phyloP scores from a whole-genome alignment of 2,113 vertebrate genomes.

The Antidorcas marsupialis region DNA sequence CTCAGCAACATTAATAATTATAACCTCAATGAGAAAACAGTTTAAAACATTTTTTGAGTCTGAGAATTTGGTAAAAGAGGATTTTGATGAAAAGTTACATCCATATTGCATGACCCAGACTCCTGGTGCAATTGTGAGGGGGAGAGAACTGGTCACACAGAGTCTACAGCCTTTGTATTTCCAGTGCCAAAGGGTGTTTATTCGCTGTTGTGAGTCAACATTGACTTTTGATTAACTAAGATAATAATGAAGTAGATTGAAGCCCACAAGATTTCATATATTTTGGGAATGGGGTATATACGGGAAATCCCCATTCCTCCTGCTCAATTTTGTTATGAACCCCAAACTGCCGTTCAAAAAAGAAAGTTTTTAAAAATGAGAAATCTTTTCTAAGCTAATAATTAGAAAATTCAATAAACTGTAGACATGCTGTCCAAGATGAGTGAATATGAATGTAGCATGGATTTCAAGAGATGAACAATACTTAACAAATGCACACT shows the following conservation, averaged over 20 bases:
- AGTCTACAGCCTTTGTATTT: slow-evolving; percentile 47
- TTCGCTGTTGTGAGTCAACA: slow-evolving; percentile 44
- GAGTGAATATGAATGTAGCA: not conserved
- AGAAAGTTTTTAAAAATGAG: not conserved
- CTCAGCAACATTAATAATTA: slow-evolving; percentile 59
- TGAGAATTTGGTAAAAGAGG: slow-evolving; percentile 68
- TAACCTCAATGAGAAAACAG: slow-evolving; percentile 72
- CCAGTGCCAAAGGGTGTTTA: not conserved
- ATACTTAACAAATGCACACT: not conserved
- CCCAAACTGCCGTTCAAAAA: not conserved
- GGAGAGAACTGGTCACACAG: not conserved
- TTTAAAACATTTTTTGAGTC: slow-evolving; percentile 75
- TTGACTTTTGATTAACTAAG: slow-evolving; percentile 24
- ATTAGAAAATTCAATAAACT: not conserved
- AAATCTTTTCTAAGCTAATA: not conserved
- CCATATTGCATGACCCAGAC: slow-evolving; percentile 45
- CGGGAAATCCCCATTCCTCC: not conserved
- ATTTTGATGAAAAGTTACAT: slow-evolving; percentile 76
- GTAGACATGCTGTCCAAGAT: not conserved
- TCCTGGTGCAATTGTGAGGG: slow-evolving; percentile 48
- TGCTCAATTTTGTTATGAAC: not conserved
- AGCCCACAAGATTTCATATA: slow-evolving; percentile 39
- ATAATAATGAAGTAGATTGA: not conserved
- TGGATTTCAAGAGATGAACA: not conserved
- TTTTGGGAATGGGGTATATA: not conserved